Conservation (phyloP, 2,113 vertebrate genomes). For the Cinclus cinclus region DNA sequence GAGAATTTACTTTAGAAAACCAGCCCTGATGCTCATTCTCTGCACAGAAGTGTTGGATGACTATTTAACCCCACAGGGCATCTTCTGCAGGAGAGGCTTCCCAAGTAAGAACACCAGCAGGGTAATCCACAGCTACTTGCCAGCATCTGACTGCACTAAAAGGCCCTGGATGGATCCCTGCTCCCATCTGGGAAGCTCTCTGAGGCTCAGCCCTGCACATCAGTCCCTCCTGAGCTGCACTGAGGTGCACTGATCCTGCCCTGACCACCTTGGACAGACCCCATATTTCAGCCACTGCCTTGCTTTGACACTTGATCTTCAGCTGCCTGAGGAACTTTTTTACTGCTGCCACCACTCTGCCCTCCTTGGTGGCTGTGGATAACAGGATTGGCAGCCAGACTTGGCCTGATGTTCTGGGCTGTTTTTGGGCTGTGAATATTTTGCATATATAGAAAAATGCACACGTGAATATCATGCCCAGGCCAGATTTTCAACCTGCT, state of each 20-base stretch:
- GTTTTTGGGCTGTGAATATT: not conserved
- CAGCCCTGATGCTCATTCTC: not conserved
- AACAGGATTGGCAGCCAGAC: not conserved
- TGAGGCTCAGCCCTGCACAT: not conserved
- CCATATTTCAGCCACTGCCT: not conserved
- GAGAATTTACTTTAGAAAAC: not conserved
- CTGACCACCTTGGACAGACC: not conserved
- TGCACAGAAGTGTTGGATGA: not conserved
- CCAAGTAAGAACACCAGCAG: too few species aligned
- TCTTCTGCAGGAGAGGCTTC: not conserved
- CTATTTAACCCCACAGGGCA: not conserved
- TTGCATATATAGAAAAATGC: not conserved
- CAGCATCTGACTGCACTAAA: not conserved
- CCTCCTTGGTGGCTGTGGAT: not conserved
- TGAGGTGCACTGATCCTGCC: not conserved
- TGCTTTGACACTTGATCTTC: not conserved
- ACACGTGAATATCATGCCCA: not conserved
- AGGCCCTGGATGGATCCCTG: not conserved
- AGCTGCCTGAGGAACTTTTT: not conserved
- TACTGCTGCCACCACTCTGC: not conserved
- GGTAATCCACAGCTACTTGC: not conserved
- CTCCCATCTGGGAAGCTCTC: not conserved
- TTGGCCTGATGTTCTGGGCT: not conserved
- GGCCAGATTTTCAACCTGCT: not conserved
- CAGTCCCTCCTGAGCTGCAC: not conserved